phyloP scores from a whole-genome alignment of 1,140 invertebrate genomes.

The Solen grandis region DNA sequence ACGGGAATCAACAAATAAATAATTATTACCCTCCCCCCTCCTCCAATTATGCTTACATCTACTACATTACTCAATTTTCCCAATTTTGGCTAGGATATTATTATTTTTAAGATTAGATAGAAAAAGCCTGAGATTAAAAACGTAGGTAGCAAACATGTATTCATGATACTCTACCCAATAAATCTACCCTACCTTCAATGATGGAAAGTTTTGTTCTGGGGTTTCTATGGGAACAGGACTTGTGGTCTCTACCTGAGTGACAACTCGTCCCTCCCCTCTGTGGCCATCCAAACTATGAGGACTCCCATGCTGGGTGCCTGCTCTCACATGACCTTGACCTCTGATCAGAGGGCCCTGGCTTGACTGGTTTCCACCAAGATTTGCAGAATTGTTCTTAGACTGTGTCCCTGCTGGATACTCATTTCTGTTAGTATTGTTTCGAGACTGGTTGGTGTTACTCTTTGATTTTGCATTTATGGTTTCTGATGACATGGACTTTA shows the following conservation, averaged over 20 bases:
- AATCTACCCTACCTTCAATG: no score
- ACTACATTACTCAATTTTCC: no score
- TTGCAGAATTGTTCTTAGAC: neutral
- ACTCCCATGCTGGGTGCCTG: slow-evolving; percentile 19
- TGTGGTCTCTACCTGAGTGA: slow-evolving; percentile 49
- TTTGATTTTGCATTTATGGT: slow-evolving; percentile 27
- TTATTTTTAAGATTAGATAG: no score
- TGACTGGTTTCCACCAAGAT: neutral
- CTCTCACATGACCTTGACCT: neutral
- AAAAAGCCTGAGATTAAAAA: no score
- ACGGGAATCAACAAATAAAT: no score
- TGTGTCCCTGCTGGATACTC: neutral
- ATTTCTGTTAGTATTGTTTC: neutral
- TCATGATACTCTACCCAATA: no score
- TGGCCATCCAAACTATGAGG: slow-evolving; percentile 16
- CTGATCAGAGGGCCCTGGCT: slow-evolving; percentile 2
- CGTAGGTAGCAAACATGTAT: no score
- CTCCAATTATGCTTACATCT: no score
- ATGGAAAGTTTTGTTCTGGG: no score
- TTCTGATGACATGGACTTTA: slow-evolving; percentile 36
- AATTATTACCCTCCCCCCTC: no score
- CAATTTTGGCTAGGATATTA: no score
- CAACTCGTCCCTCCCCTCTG: slow-evolving; percentile 25
- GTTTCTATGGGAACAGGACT: slow-evolving; percentile 44
- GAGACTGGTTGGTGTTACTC: neutral